Conservation (phyloP, 2,888 invertebrate species). For the Macaria notata region DNA sequence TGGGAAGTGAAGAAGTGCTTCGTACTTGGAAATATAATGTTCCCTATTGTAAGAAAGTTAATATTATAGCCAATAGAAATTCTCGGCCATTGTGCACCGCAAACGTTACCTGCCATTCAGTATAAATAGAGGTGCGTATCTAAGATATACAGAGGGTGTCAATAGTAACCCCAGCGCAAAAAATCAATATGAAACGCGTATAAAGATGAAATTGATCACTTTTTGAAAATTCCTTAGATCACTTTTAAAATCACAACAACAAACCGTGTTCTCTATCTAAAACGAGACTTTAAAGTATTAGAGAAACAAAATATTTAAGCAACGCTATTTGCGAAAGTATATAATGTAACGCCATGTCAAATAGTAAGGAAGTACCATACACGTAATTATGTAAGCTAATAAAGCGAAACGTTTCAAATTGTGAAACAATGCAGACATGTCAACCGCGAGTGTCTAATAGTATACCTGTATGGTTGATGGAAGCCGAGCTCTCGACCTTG, state of each 20-base stretch:
- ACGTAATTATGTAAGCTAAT: constrained; percentile 34
- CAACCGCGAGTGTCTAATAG: constrained; percentile 53
- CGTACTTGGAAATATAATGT: constrained; percentile 79
- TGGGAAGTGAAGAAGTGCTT: constrained; percentile 78
- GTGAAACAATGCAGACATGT: constrained; percentile 59
- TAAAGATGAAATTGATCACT: constrained; percentile 67
- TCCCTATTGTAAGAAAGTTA: constrained; percentile 75
- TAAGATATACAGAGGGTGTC: constrained; percentile 51
- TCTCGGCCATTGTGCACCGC: constrained; percentile 64
- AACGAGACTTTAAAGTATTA: constrained; percentile 32
- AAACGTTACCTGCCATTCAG: constrained; percentile 72
- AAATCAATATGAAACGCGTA: constrained; percentile 54
- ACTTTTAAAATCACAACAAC: no score
- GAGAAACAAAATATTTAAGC: constrained; percentile 9
- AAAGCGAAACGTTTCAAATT: constrained; percentile 60
- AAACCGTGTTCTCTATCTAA: background rate
- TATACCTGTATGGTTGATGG: constrained; percentile 51
- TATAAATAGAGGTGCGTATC: constrained; percentile 62
- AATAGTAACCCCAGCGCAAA: constrained; percentile 51
- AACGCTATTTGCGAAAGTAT: constrained; percentile 9
- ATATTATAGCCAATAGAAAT: constrained; percentile 78
- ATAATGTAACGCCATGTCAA: constrained; percentile 18
- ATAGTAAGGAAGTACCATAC: constrained; percentile 30
- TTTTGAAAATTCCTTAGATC: constrained; percentile 7
- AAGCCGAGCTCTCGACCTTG: constrained; percentile 68